Evolutionary conservation across 1,140 invertebrate genomes (phyloP).

Genomic region (Heliothis virescens): DNA sequence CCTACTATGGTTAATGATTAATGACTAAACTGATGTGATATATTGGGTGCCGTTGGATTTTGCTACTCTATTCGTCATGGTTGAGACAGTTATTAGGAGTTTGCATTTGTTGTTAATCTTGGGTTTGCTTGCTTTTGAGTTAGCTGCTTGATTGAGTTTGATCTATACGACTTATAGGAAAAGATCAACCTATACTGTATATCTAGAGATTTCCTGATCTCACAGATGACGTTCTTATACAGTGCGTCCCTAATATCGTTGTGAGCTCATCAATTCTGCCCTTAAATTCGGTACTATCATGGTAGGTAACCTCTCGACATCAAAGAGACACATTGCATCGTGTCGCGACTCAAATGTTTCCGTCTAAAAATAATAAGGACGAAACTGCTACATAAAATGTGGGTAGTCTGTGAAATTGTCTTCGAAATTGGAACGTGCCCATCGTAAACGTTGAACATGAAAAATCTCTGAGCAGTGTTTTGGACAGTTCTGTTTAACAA

Average conservation of each 20-base stretch:
- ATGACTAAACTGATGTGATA: constrained; percentile 44
- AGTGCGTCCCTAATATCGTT: background rate
- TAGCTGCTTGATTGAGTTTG: background rate
- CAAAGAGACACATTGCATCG: constrained; percentile 36
- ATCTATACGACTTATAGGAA: background rate
- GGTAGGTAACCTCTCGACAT: constrained; percentile 21
- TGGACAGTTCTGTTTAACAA: constrained; percentile 32
- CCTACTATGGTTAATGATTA: constrained; percentile 49
- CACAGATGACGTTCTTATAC: too few species aligned
- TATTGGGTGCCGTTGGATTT: constrained; percentile 50
- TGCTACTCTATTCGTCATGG: constrained; percentile 46
- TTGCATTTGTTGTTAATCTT: constrained; percentile 18
- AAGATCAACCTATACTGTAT: too few species aligned
- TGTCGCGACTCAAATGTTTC: constrained; percentile 39
- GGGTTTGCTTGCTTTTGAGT: constrained; percentile 3
- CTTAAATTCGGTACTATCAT: constrained; percentile 29
- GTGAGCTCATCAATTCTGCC: constrained; percentile 9
- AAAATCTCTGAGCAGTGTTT: constrained; percentile 38
- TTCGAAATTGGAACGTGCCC: constrained; percentile 42
- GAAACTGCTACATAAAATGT: constrained; percentile 43
- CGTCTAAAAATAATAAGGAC: constrained; percentile 42
- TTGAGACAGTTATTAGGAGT: constrained; percentile 20
- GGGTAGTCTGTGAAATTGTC: constrained; percentile 39
- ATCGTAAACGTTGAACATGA: constrained; percentile 30
- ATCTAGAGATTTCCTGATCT: too few species aligned